These are phyloP conservation scores for Papio anubis DNA, from an alignment of 2,113 vertebrate species.

Conservation along the genomic window DNA sequence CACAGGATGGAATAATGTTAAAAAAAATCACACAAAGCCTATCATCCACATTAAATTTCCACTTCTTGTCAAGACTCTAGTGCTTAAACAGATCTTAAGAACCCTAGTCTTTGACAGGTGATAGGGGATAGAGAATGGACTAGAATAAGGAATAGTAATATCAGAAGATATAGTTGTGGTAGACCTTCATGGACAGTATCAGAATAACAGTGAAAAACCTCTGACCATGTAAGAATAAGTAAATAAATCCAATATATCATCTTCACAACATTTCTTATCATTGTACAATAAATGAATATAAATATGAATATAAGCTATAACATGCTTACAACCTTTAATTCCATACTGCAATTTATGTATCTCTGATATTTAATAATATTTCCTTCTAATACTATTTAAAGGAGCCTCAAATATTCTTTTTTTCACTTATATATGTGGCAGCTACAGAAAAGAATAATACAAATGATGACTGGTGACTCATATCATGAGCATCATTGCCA, in stretches of 20 bases:
- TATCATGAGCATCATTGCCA: not conserved
- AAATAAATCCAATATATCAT: not conserved
- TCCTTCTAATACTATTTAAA: not conserved
- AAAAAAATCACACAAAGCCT: not conserved
- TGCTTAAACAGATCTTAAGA: not conserved
- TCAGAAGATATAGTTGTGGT: not conserved
- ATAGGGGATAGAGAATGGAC: not conserved
- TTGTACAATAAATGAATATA: not conserved
- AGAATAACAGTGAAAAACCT: not conserved
- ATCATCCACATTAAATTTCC: not conserved
- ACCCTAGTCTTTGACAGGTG: not conserved
- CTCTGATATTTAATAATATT: not conserved
- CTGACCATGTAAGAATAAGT: not conserved
- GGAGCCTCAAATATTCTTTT: not conserved
- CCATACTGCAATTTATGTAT: not conserved
- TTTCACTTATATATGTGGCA: not conserved
- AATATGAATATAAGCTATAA: not conserved
- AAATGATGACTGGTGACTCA: not conserved
- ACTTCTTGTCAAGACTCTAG: not conserved
- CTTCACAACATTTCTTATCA: not conserved
- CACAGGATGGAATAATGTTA: not conserved
- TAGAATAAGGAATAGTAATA: not conserved
- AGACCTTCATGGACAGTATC: not conserved
- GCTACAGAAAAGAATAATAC: not conserved
- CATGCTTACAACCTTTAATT: not conserved